Conservation (phyloP, 1,140 invertebrate genomes). For the Elymnias hypermnestra region DNA sequence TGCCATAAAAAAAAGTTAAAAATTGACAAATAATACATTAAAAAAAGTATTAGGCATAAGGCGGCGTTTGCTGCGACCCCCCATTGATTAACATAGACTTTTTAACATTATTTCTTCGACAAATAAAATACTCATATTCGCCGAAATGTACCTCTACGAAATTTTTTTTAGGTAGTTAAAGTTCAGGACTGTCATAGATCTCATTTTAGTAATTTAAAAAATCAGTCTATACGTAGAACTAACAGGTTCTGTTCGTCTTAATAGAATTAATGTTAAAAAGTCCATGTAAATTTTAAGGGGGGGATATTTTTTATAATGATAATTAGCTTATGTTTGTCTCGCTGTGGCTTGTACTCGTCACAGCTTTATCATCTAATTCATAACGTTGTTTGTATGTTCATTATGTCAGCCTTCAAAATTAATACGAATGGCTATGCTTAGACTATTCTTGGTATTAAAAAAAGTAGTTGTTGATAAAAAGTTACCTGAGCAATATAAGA, state of each 20-base stretch:
- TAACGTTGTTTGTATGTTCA: conserved; percentile 53
- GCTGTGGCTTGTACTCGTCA: conserved; percentile 49
- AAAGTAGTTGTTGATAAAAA: too few relatives aligned
- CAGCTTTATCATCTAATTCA: conserved; percentile 56
- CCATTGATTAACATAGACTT: too few relatives aligned
- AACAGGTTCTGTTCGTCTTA: too few relatives aligned
- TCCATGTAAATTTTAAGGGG: too few relatives aligned
- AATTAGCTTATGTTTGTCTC: conserved; percentile 58
- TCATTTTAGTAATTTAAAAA: too few relatives aligned
- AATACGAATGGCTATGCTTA: neutral
- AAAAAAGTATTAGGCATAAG: conserved; percentile 70
- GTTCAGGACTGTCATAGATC: too few relatives aligned
- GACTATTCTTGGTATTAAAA: too few relatives aligned
- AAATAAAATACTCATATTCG: conserved; percentile 20
- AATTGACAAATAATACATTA: conserved; percentile 72
- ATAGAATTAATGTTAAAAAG: too few relatives aligned
- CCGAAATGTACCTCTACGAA: too few relatives aligned
- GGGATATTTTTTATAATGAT: conserved; percentile 54
- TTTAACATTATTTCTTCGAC: conserved; percentile 1
- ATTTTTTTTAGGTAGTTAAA: too few relatives aligned
- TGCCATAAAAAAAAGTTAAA: conserved; percentile 68
- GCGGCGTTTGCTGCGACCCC: conserved; percentile 42
- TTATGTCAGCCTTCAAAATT: conserved; percentile 40
- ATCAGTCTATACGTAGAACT: too few relatives aligned
- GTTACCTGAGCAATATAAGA: too few relatives aligned